A percentile compares a stretch with the other conserved stretches of the same genome.
Conservation (phyloP, 2,113 vertebrate genomes). For the Phalacrocorax brasilianus region DNA sequence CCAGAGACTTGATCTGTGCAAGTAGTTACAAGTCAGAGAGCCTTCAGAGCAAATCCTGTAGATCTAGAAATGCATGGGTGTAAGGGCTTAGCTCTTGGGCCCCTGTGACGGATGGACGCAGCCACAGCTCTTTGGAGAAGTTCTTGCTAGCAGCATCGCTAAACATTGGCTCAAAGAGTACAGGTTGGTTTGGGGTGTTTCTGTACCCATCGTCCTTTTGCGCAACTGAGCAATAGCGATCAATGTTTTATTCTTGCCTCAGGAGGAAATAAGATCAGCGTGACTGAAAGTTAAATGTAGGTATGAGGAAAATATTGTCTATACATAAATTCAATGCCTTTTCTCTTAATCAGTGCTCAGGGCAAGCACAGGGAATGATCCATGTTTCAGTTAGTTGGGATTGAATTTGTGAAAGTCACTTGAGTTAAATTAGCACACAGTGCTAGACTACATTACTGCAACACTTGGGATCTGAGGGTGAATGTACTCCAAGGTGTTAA, state of each 20-base stretch:
- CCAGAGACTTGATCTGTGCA: not conserved
- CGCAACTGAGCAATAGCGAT: not conserved
- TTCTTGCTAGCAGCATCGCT: not conserved
- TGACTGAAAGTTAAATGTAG: not conserved
- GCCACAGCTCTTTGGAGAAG: not conserved
- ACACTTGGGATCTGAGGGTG: not conserved
- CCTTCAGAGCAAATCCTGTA: not conserved
- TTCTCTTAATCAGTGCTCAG: not conserved
- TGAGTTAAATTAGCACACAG: not conserved
- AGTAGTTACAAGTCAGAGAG: not conserved
- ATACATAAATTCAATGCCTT: not conserved
- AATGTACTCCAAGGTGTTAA: not conserved
- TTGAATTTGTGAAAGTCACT: not conserved
- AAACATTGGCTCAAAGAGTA: not conserved
- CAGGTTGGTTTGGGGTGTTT: not conserved
- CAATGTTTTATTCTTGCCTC: not conserved
- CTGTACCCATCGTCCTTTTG: not conserved
- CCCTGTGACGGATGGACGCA: fast-evolving
- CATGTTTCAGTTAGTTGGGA: not conserved
- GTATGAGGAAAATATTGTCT: not conserved
- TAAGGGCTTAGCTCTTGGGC: not conserved
- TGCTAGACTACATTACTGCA: not conserved
- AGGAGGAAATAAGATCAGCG: not conserved
- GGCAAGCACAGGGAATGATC: not conserved
- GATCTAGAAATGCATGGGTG: not conserved